Evolutionary conservation across 1,140 invertebrate species (phyloP), one percentile per base, ranked within the genome.

Genomic region (Eurosta solidaginis): DNA sequence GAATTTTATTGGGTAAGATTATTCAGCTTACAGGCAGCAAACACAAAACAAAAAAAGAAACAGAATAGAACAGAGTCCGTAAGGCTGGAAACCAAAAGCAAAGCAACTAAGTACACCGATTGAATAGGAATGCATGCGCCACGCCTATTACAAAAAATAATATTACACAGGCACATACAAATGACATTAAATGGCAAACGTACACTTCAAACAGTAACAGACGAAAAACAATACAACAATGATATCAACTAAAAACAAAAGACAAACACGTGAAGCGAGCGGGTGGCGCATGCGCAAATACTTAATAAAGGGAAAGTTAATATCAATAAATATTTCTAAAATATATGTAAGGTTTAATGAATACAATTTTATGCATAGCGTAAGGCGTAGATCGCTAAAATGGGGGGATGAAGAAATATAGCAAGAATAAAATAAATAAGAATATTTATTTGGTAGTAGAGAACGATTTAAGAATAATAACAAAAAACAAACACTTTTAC

Each of bases 121-220:
- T 68, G 59, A 33, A 75, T 50, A 50, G 42, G 74, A 45, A 50
- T 75, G 44, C 29, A 29, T 50, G 47, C 47, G 74, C 44, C 74
- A 50, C 74, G 14, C 29, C 17, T 20, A 75, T 36, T 20, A 42
- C n/a, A 25, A 47, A 5, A 29, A 74, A 45, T 25, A 59, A 79
- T 79, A 80, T 74, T 76, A 82, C 76, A 79, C 77, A 75, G 54
- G 81, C 80, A 83, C 79, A 81, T 12, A 54, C 25, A 27, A 10
- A 17, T 29, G n/a, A 68, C 17, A 33, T 0, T n/a, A 22, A 25
- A 22, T 22, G 12, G 54, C n/a, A 52, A 3, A 52, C 33, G 36
- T 17, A 40, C 59, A 68, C 29, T 20, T 36, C 9, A 1, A 3
- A 68, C 59, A 68, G 17, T n/a, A 25, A 59, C 14, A 17, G 33